A percentile compares a stretch with the other conserved stretches of the same genome.
Evolutionary conservation across 2,113 vertebrate species (phyloP).

Genomic region (Antechinus stuartii): DNA sequence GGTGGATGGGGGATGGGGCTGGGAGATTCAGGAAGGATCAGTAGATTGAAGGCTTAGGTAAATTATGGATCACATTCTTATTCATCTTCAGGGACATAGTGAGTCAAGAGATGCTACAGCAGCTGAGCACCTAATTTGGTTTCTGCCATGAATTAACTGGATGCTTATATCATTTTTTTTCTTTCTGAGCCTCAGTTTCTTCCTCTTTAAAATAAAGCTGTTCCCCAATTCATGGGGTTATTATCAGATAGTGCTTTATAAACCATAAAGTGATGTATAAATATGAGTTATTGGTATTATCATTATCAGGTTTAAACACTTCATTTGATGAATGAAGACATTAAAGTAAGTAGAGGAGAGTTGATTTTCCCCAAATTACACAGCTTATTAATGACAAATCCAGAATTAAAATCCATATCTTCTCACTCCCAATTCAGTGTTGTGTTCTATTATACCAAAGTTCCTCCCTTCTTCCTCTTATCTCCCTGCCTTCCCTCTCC

Average conservation of each 20-base stretch:
- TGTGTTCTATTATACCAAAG: background rate
- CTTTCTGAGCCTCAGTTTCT: constrained; percentile 14
- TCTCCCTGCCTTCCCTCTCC: background rate
- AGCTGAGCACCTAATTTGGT: background rate
- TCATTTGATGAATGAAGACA: constrained; percentile 4
- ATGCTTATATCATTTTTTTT: background rate
- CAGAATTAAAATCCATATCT: background rate
- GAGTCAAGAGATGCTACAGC: background rate
- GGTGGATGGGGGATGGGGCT: accelerated
- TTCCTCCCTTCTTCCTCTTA: background rate
- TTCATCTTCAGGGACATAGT: background rate
- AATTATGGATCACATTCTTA: background rate
- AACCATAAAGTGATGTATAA: background rate
- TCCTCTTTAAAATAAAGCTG: background rate
- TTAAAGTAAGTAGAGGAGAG: background rate
- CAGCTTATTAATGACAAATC: background rate
- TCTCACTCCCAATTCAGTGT: background rate
- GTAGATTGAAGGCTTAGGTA: background rate
- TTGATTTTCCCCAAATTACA: background rate
- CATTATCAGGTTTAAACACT: background rate
- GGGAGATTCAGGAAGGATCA: constrained; percentile 45
- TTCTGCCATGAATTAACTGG: background rate
- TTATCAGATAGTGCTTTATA: background rate
- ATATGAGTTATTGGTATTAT: background rate
- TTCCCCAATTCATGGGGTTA: background rate